phyloP scores from a whole-genome alignment of 2,113 vertebrate genomes.

The Larimichthys crocea region DNA sequence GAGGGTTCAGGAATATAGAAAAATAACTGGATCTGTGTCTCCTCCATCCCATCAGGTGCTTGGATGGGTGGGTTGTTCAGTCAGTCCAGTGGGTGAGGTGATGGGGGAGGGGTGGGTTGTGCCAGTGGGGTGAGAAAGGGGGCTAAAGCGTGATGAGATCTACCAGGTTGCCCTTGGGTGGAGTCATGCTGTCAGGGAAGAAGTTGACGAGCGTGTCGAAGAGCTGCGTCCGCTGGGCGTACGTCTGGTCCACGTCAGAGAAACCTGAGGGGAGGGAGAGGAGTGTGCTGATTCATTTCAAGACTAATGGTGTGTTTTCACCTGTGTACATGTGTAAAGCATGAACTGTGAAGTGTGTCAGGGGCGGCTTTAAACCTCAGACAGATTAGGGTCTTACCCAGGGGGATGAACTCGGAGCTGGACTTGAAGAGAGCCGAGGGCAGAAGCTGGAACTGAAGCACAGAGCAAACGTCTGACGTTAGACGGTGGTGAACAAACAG shows the following conservation, averaged over 20 bases:
- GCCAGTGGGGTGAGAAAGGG: conserved; percentile 30
- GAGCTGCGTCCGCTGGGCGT: conserved; percentile 97
- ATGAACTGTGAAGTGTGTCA: too few species aligned
- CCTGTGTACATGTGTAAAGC: neutral
- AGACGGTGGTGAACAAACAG: neutral
- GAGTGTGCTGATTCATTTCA: neutral
- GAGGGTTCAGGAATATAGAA: conserved; percentile 49
- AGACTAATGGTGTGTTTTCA: neutral
- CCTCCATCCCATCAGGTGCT: neutral
- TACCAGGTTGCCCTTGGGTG: conserved; percentile 98
- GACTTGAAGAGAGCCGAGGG: conserved; percentile 98
- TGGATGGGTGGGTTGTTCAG: conserved; percentile 5
- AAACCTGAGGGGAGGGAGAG: conserved; percentile 84
- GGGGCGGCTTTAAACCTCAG: too few species aligned
- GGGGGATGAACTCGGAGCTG: conserved; percentile 95
- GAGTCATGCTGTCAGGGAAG: conserved; percentile 99
- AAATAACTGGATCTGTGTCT: conserved; percentile 50
- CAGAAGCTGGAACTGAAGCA: conserved; percentile 94
- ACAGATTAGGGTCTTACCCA: conserved; percentile 87
- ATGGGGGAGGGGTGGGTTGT: neutral
- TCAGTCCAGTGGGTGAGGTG: conserved; percentile 29
- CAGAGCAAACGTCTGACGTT: conserved; percentile 8
- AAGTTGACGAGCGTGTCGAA: conserved; percentile 99
- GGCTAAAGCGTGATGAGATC: conserved; percentile 97
- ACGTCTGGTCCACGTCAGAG: conserved; percentile 97